phyloP scores from a whole-genome alignment of 2,113 vertebrate species.

The Ophiodon elongatus region DNA sequence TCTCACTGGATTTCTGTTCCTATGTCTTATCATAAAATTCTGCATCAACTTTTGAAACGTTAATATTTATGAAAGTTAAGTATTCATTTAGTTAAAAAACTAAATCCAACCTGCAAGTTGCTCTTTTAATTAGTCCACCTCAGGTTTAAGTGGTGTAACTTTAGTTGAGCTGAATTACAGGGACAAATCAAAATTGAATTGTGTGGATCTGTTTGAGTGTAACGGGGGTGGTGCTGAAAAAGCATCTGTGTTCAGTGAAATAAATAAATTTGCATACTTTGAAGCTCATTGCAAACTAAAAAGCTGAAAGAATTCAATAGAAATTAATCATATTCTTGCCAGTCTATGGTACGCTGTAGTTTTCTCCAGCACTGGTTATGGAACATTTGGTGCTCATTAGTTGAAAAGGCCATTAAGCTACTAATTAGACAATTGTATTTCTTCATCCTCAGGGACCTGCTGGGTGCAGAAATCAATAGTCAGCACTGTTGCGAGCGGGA shows the following conservation, averaged over 20 bases:
- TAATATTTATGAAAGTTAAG: neutral
- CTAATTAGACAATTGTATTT: slow-evolving; percentile 64
- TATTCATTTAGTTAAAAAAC: too few relatives aligned
- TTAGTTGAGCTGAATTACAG: neutral
- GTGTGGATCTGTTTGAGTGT: neutral
- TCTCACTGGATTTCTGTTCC: neutral
- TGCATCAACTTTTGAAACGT: neutral
- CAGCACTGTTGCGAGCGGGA: slow-evolving; percentile 34
- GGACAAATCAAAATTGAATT: neutral
- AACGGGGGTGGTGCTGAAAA: neutral
- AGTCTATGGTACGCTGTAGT: neutral
- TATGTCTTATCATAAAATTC: neutral
- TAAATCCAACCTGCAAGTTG: neutral
- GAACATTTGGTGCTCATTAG: slow-evolving; percentile 50
- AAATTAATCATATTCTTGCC: slow-evolving; percentile 15
- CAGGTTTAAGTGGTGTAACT: neutral
- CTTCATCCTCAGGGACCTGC: slow-evolving; percentile 39
- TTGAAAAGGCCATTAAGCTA: slow-evolving; percentile 59
- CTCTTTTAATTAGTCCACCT: neutral
- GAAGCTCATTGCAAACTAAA: slow-evolving; percentile 9
- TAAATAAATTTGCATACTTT: neutral
- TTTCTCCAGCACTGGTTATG: slow-evolving; percentile 17
- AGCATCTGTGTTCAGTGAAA: neutral
- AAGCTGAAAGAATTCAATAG: slow-evolving; percentile 33
- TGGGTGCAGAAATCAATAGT: slow-evolving; percentile 23